Conservation (phyloP, 1,140 invertebrate species). For the Apis florea region DNA sequence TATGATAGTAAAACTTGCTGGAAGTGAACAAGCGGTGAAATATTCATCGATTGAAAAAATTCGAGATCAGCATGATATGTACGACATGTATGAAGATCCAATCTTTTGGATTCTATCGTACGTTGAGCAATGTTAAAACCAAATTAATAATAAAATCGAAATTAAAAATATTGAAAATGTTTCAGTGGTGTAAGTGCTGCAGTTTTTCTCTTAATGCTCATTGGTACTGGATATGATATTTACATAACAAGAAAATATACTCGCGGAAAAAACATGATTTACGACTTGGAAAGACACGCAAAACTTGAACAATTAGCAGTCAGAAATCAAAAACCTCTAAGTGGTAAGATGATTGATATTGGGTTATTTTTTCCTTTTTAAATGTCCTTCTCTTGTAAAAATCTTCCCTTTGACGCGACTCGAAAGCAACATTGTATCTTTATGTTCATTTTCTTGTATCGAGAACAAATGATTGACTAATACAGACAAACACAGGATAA, state of each 20-base stretch:
- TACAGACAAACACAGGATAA: conserved; percentile 56
- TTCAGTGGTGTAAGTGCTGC: conserved; percentile 82
- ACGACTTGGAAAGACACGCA: conserved; percentile 75
- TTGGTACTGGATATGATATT: conserved; percentile 80
- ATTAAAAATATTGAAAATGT: conserved; percentile 47
- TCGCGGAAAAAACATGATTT: conserved; percentile 61
- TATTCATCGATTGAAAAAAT: conserved; percentile 77
- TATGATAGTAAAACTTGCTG: conserved; percentile 81
- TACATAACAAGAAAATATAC: conserved; percentile 71
- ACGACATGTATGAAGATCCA: conserved; percentile 84
- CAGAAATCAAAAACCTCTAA: conserved; percentile 70
- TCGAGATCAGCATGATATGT: conserved; percentile 85
- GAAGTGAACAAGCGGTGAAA: conserved; percentile 66
- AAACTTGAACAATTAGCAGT: conserved; percentile 73
- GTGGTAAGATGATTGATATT: conserved; percentile 64
- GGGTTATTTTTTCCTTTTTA: background rate
- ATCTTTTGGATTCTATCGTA: conserved; percentile 88
- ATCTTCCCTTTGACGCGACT: no score
- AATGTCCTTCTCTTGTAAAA: background rate
- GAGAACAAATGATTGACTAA: conserved; percentile 33
- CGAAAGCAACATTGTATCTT: background rate
- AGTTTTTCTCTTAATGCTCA: conserved; percentile 82
- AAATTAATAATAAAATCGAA: background rate
- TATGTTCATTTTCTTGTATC: background rate
- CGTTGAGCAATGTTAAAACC: conserved; percentile 67